Evolutionary conservation across 2,888 invertebrate species (phyloP).

Genomic region (Drosophila maculinotata): DNA sequence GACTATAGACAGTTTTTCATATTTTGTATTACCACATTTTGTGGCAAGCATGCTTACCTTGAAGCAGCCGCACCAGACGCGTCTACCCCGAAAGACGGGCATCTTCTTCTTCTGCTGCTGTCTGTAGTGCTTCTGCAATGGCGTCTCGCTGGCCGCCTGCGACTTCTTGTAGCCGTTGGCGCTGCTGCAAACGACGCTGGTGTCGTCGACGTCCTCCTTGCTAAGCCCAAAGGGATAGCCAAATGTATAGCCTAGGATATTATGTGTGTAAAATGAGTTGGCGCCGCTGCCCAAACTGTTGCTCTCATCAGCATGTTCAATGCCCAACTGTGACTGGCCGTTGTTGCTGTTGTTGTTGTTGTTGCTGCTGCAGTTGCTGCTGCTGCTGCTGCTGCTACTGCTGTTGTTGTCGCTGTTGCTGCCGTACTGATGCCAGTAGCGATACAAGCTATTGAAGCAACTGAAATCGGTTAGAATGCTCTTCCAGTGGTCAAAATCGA

Average conservation of each 20-base stretch:
- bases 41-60: constrained; percentile 87
- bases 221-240: constrained; percentile 77
- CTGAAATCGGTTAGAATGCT: constrained; percentile 88
- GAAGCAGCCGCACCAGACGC: constrained; percentile 92
- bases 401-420: constrained; percentile 35
- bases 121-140: constrained; percentile 84
- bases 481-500: constrained; percentile 88
- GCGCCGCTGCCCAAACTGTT: constrained; percentile 62
- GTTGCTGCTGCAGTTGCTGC: constrained; percentile 7
- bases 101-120: constrained; percentile 86
- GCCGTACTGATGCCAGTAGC: constrained; percentile 79
- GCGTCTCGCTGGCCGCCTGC: constrained; percentile 78
- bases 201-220: constrained; percentile 56
- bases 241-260: constrained; percentile 84
- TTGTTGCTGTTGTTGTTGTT: constrained; percentile 2
- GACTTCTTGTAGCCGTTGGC: constrained; percentile 37
- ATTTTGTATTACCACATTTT: constrained; percentile 3
- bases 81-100: constrained; percentile 88
- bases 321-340: constrained; percentile 39
- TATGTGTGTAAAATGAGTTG: constrained; percentile 83
- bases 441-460: constrained; percentile 83
- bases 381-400: constrained; percentile 33
- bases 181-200: neutral
- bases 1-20: constrained; percentile 22
- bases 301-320: constrained; percentile 61